Conservation (phyloP, 2,888 invertebrate species). For the Bellardia pandia region DNA sequence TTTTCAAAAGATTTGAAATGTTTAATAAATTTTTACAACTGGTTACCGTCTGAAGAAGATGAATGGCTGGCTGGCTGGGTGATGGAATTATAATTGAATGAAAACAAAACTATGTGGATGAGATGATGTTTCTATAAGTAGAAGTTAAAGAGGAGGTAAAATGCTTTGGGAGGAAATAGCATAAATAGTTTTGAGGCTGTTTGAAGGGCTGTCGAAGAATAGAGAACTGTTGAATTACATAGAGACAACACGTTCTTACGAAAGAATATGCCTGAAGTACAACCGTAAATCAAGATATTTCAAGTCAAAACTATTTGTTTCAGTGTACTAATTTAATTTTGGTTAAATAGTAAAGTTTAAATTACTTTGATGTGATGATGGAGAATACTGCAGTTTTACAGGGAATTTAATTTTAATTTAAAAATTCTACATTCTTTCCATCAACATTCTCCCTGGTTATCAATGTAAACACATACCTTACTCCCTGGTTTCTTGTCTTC, state of each 20-base stretch:
- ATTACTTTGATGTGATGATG: too few species aligned
- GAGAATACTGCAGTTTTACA: too few species aligned
- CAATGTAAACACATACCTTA: conserved; percentile 19
- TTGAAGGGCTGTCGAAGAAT: neutral
- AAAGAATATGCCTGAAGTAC: too few species aligned
- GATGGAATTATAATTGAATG: conserved; percentile 39
- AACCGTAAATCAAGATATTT: too few species aligned
- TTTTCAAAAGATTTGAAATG: conserved; percentile 3
- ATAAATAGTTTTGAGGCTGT: neutral
- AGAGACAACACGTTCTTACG: too few species aligned
- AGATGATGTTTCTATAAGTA: neutral
- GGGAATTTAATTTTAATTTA: too few species aligned
- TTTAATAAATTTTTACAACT: conserved; percentile 16
- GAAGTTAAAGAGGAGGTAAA: neutral
- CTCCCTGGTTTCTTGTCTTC: neutral
- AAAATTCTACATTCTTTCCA: neutral
- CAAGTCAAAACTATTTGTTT: too few species aligned
- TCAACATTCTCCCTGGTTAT: conserved; percentile 4
- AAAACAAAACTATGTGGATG: neutral
- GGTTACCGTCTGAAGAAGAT: neutral
- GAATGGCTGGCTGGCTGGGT: neutral
- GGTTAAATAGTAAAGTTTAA: too few species aligned
- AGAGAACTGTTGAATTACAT: neutral
- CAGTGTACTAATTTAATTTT: too few species aligned
- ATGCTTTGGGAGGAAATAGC: neutral